Base-by-base conservation (phyloP, 2,888 invertebrate genomes). In the Drosophila recens region DNA sequence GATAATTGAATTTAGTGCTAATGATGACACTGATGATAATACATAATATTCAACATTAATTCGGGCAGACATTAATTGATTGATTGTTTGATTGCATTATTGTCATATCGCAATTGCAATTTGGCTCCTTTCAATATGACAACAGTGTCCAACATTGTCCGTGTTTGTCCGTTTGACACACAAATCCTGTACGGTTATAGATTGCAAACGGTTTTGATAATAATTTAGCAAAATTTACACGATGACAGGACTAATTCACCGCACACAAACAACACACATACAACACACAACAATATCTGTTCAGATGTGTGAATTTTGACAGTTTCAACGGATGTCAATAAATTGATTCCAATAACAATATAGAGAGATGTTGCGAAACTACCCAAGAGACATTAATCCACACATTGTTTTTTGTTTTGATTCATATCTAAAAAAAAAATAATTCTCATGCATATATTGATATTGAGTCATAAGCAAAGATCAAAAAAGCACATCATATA, bases 11-110 rank as follows among this genome's bases (percentile, higher is more conserved):
- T 88, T 90, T 90, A 77, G 82, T 81, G 79, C 90, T 90, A 87
- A 90, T 87, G 90, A 87, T 87, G 87, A 74, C 87, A 81, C 82
- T 88, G 80, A 86, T 65, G 88, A 72, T 82, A 80, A 73, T 75
- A 77, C 79, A 83, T 83, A 73, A 90, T 88, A 88, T 88, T 77
- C 79, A 65, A 72, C 61, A 90, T 79, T 87, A 87, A 87, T 87
- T 88, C 74, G 77, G 67, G 79, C 79, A 63, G 81, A 88, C 90
- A 83, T 77, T 90, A 86, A 90, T 86, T 86, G 90, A 86, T 86
- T 90, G 86, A 87, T 87, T 90, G 79, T 80, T 90, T 90, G 90
- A 87, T 90, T 88, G 89, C 85, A 88, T 87, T 87, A 87, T 88
- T 88, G 90, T 87, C 89, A 86, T 74, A 87, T 80, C 72, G 69